A percentile compares a stretch with the other conserved stretches of the same genome.
These are phyloP conservation scores for Prolemur simus DNA, from an alignment of 2,113 vertebrate species.

Conservation along the genomic window DNA sequence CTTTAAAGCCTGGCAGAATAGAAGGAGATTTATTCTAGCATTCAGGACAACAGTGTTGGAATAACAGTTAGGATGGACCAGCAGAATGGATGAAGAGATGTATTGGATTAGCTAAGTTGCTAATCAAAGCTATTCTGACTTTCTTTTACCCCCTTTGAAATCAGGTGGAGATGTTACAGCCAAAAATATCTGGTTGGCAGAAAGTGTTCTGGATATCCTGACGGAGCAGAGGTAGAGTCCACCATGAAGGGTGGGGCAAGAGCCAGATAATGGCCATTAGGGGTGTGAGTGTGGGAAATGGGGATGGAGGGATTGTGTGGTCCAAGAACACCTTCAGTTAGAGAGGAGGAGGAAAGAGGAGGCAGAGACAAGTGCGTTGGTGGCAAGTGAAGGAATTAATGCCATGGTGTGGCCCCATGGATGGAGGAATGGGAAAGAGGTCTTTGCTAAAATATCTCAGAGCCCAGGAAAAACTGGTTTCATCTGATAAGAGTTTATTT, in stretches of 20 bases:
- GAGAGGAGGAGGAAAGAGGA: background rate
- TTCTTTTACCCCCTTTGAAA: background rate
- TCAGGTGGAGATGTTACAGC: conserved; percentile 94
- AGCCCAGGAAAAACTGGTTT: conserved; percentile 66
- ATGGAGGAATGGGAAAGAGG: conserved; percentile 37
- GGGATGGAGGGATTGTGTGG: background rate
- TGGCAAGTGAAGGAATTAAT: background rate
- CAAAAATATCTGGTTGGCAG: conserved; percentile 96
- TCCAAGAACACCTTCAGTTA: fast-evolving
- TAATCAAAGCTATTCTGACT: conserved; percentile 41
- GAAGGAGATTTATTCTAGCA: background rate
- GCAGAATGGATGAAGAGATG: background rate
- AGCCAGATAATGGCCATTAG: background rate
- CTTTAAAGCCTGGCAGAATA: background rate
- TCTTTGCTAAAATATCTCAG: conserved; percentile 54
- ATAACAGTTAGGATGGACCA: background rate
- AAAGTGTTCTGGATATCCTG: conserved; percentile 94
- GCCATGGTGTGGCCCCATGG: background rate
- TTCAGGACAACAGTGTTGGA: background rate
- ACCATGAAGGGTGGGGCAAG: background rate
- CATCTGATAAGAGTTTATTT: conserved; percentile 81
- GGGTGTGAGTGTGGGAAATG: background rate
- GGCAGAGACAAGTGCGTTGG: background rate
- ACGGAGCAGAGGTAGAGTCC: conserved; percentile 91
- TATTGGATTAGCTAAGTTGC: background rate